These are phyloP conservation scores for Eurypyga helias DNA, from an alignment of 2,113 vertebrate species.

Conservation along the genomic window DNA sequence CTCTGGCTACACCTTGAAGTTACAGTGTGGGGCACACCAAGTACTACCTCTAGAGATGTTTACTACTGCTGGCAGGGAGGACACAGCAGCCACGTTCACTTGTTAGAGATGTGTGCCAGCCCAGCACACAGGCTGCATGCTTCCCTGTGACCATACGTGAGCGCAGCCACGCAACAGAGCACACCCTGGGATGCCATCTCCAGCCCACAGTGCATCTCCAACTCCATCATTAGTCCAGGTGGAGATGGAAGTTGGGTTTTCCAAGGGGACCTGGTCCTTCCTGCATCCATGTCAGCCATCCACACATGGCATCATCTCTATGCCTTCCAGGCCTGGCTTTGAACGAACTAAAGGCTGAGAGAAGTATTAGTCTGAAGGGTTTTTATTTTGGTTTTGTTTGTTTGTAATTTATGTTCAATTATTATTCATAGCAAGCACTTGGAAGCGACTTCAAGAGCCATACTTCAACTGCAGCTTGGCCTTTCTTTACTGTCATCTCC, in stretches of 20 bases:
- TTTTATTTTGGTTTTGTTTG: background rate
- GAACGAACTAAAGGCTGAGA: background rate
- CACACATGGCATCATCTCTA: fast-evolving
- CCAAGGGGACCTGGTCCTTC: background rate
- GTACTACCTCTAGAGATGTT: background rate
- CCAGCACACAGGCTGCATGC: background rate
- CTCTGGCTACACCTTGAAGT: background rate
- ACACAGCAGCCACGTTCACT: fast-evolving
- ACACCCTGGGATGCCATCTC: background rate
- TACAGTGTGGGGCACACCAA: fast-evolving
- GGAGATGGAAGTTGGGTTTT: background rate
- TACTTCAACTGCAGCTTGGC: background rate
- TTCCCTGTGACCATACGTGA: background rate
- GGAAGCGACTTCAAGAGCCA: background rate
- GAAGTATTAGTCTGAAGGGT: background rate
- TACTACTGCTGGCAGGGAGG: background rate
- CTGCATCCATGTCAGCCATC: background rate
- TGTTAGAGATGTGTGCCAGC: fast-evolving
- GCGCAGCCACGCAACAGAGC: background rate
- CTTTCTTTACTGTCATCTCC: background rate
- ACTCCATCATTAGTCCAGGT: fast-evolving
- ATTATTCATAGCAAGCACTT: background rate
- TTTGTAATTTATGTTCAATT: slow-evolving; percentile 9
- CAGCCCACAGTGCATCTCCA: background rate
- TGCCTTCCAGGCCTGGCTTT: background rate